Conservation (phyloP, 2,797 vertebrate genomes). For the Borostomias antarcticus region DNA sequence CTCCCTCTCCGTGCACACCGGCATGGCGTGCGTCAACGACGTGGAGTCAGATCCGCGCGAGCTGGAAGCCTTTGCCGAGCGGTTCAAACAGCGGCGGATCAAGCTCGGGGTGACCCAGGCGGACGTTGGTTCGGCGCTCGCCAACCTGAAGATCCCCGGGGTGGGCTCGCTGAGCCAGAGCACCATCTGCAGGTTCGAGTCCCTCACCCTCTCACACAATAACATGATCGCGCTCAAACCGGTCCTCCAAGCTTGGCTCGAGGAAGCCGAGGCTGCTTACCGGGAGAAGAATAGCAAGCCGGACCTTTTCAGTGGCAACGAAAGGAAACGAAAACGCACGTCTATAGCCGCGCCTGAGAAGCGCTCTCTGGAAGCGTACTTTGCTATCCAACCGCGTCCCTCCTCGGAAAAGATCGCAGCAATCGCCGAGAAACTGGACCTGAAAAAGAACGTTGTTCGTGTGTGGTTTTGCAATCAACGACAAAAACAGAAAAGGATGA, state of each 20-base stretch:
- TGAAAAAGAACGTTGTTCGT: conserved; percentile 94
- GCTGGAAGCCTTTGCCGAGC: conserved; percentile 93
- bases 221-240: conserved; percentile 97
- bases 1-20: conserved; percentile 76
- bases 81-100: conserved; percentile 91
- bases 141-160: conserved; percentile 91
- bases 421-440: conserved; percentile 91
- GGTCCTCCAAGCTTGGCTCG: conserved; percentile 91
- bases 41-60: conserved; percentile 91
- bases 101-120: conserved; percentile 92
- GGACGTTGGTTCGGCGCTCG: conserved; percentile 88
- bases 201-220: conserved; percentile 94
- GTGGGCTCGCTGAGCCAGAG: conserved; percentile 95
- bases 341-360: conserved; percentile 94
- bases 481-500: conserved; percentile 96
- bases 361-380: conserved; percentile 92
- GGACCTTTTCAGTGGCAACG: conserved; percentile 81
- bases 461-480: conserved; percentile 96
- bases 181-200: conserved; percentile 97
- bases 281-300: conserved; percentile 85
- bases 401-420: conserved; percentile 93
- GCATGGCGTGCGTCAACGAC: conserved; percentile 83
- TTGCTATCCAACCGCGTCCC: conserved; percentile 91
- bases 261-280: conserved; percentile 89
- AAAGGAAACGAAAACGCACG: conserved; percentile 90